Evolutionary conservation across 2,113 vertebrate genomes (phyloP), one percentile per base, ranked within the genome.

Genomic region (Prunella fulvescens): DNA sequence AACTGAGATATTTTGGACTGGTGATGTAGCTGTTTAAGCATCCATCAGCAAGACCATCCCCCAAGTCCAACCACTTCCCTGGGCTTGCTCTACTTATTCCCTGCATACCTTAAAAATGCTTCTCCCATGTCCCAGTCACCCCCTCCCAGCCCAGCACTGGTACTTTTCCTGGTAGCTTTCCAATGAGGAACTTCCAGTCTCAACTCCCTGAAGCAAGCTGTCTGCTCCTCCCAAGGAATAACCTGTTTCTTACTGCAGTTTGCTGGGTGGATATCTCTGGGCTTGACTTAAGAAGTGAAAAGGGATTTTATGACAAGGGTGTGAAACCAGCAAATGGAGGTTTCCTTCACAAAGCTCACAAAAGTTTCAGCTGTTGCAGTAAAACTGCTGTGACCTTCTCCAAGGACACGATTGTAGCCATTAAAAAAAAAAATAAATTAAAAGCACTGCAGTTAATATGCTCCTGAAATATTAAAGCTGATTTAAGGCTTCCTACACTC

Each of bases 301-400:
- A 78, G 9, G 7, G 24, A 48, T 73, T 92, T 80, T 72, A 40
- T 81, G 39, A 48, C 1, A 0, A 33, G 40, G 25, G 2, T 81
- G 12, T 44, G 37, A 82, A 70, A 80, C 13, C 0, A 0, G 39
- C 10, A 84, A 62, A 58, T 1, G 2, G 3, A 11, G 10, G 29
- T 77, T 86, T 81, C 47, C 35, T 77, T 77, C 51, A 74, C 14
- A 64, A 51, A 74, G 7, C 61, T 71, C 17, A 8, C 16, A 71
- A 47, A 64, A 18, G 18, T 60, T 93, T 92, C 73, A 67, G 25
- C 18, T 78, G n/a, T 12, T 58, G 10, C 24, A 64, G 44, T 31
- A 44, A 81, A 86, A 73, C 25, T 77, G 17, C 39, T 66, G 42
- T 33, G 86, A 1, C 18, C 31, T 90, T 54, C 40, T 45, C 56